These are phyloP conservation scores for Dolichopus griseipennis DNA, from an alignment of 2,888 invertebrate genomes.

Conservation along the genomic window DNA sequence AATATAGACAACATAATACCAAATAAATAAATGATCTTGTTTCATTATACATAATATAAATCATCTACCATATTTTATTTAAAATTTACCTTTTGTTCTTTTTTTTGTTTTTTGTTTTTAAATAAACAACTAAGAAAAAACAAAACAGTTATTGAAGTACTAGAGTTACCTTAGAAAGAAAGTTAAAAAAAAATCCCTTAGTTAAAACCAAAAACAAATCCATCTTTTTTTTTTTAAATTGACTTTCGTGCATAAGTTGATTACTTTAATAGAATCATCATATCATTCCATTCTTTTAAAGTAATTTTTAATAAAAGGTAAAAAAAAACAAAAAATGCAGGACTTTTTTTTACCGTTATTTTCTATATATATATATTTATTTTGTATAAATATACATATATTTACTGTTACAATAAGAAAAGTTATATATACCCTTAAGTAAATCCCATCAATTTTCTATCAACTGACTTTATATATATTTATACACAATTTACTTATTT, in stretches of 20 bases:
- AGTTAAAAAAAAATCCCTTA: background rate
- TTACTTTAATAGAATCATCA: background rate
- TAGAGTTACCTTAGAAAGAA: background rate
- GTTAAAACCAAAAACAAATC: background rate
- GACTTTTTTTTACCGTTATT: too few species aligned
- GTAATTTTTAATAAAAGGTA: too few species aligned
- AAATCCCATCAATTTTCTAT: conserved; percentile 3
- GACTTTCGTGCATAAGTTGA: background rate
- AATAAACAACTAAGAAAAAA: background rate
- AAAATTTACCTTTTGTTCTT: background rate
- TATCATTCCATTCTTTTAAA: background rate
- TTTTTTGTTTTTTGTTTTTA: background rate
- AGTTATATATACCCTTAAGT: background rate
- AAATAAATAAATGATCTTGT: too few species aligned
- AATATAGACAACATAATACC: too few species aligned
- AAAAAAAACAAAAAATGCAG: too few species aligned
- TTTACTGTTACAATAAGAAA: too few species aligned
- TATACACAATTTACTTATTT: background rate
- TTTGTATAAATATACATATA: too few species aligned
- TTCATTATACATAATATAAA: too few species aligned
- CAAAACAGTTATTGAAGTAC: background rate
- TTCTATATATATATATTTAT: too few species aligned
- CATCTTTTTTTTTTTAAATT: background rate
- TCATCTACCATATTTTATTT: background rate
- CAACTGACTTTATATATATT: background rate